Evolutionary conservation across 1,140 invertebrate species (phyloP).

Genomic region (Lucilia sericata): DNA sequence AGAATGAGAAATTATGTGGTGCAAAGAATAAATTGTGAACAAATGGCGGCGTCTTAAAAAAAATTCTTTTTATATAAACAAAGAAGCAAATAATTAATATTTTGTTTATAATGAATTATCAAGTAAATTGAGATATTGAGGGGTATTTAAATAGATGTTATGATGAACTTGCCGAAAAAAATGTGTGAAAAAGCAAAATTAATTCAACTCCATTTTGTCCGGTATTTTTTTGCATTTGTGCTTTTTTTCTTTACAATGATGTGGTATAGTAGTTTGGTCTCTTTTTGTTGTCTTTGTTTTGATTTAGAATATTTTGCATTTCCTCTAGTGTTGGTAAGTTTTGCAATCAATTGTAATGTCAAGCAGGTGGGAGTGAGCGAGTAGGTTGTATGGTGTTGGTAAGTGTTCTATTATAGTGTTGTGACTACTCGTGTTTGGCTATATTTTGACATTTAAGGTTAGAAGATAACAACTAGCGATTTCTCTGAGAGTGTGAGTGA

Average conservation of each 20-base stretch:
- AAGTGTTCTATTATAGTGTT: neutral
- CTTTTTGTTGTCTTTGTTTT: neutral
- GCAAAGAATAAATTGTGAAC: neutral
- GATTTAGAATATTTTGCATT: neutral
- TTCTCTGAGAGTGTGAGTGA: conserved; percentile 53
- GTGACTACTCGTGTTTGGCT: neutral
- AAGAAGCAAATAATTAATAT: too few species aligned
- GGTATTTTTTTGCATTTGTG: conserved; percentile 57
- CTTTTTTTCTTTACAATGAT: conserved; percentile 45
- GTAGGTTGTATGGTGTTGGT: neutral
- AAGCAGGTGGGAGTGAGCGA: neutral
- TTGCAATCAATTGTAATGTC: neutral
- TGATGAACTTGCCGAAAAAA: neutral
- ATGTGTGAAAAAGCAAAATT: neutral
- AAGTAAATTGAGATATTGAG: too few species aligned
- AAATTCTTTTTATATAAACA: neutral
- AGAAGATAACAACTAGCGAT: conserved; percentile 34
- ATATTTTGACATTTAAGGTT: conserved; percentile 10
- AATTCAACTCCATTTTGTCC: conserved; percentile 59
- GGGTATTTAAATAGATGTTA: neutral
- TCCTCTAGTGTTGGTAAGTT: neutral
- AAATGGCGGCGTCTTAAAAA: conserved; percentile 10
- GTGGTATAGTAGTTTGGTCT: neutral
- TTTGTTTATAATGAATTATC: too few species aligned
- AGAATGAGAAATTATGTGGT: conserved; percentile 29